Evolutionary conservation across 2,113 vertebrate genomes (phyloP).

Genomic region (Rhinolophus sinicus): DNA sequence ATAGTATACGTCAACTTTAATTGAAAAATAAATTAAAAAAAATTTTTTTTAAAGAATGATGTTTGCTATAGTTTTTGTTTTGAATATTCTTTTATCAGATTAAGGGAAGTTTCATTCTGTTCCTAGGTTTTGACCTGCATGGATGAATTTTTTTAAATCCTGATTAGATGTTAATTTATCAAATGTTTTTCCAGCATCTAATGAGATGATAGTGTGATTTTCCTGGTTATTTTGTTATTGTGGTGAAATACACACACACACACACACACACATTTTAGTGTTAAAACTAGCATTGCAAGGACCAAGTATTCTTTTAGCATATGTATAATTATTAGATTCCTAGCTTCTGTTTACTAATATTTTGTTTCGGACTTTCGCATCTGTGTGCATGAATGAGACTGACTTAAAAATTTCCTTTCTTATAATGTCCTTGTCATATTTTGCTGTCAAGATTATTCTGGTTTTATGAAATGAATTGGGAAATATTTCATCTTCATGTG

Average conservation of each 20-base stretch:
- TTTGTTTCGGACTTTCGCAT: constrained; percentile 12
- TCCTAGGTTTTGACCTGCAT: neutral
- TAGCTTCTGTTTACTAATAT: neutral
- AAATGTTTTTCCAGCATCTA: no score
- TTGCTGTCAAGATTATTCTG: constrained; percentile 3
- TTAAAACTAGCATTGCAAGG: neutral
- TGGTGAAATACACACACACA: neutral
- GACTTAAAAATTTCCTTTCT: neutral
- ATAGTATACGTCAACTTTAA: neutral
- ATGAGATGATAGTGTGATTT: neutral
- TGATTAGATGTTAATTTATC: no score
- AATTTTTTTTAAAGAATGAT: neutral
- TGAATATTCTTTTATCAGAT: constrained; percentile 14
- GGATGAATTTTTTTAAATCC: no score
- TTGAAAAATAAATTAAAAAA: neutral
- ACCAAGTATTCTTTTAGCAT: neutral
- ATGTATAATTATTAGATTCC: neutral
- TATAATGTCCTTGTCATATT: neutral
- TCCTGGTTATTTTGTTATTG: constrained; percentile 2
- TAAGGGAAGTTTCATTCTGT: neutral
- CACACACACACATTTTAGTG: neutral
- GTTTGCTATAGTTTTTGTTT: neutral
- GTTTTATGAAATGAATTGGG: neutral
- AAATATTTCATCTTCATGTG: neutral
- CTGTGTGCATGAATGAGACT: neutral